Percentiles rank a stretch among this genome's conserved stretches.
These are phyloP conservation scores for Penaeus vannamei DNA, from an alignment of 1,140 invertebrate species.

Conservation along the genomic window DNA sequence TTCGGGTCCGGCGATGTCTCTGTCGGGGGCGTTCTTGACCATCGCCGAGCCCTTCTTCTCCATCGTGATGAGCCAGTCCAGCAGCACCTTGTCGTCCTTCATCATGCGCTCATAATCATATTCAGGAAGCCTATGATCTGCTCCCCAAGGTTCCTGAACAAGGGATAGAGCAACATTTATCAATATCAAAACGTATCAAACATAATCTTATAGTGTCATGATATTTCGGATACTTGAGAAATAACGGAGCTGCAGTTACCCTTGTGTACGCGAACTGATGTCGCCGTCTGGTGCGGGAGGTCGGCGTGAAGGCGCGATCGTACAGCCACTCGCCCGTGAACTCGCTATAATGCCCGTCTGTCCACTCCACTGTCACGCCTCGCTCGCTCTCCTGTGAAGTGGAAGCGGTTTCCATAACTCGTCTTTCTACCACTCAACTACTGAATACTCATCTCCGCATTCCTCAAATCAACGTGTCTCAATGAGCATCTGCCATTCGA, in stretches of 20 bases:
- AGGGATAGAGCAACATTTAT: neutral
- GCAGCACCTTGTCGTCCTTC: conserved; percentile 72
- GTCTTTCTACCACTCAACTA: too few species aligned
- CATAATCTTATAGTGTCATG: neutral
- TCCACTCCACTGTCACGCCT: conserved; percentile 74
- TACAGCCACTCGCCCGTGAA: conserved; percentile 76
- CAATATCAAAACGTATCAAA: conserved; percentile 42
- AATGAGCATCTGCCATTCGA: neutral
- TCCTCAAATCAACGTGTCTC: too few species aligned
- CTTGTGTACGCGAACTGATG: conserved; percentile 42
- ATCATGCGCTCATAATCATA: conserved; percentile 76
- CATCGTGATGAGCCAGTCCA: conserved; percentile 76
- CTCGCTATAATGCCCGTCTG: conserved; percentile 76
- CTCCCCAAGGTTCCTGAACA: conserved; percentile 74
- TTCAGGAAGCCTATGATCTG: conserved; percentile 72
- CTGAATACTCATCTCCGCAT: neutral
- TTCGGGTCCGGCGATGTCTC: conserved; percentile 74
- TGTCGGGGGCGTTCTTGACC: conserved; percentile 75
- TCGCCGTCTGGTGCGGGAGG: conserved; percentile 69
- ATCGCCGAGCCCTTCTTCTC: conserved; percentile 77
- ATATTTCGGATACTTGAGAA: neutral
- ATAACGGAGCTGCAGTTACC: neutral
- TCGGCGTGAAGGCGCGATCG: conserved; percentile 75
- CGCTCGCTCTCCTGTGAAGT: conserved; percentile 29
- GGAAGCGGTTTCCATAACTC: too few species aligned